Percentiles rank a stretch among this genome's conserved stretches.
Evolutionary conservation across 2,797 vertebrate species (phyloP).

Genomic region (Anniella stebbinsi): DNA sequence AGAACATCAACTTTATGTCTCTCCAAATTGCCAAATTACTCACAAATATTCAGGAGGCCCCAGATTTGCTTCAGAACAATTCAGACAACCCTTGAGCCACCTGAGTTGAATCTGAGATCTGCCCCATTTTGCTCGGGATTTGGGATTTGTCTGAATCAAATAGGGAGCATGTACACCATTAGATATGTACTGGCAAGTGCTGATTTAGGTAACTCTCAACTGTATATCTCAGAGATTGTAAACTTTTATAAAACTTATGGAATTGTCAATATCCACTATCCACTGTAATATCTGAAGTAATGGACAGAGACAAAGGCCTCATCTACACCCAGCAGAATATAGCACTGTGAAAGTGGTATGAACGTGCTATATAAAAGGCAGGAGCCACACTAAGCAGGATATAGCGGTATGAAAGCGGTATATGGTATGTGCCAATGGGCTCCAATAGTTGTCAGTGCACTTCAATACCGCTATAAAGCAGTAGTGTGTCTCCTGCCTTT

Average conservation of each 20-base stretch:
- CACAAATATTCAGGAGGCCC: neutral
- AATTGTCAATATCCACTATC: neutral
- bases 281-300: neutral
- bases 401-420: too few relatives aligned
- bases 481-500: too few relatives aligned
- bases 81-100: neutral
- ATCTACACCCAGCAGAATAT: too few relatives aligned
- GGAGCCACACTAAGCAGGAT: too few relatives aligned
- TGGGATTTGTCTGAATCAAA: neutral
- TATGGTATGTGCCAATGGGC: too few relatives aligned
- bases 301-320: neutral
- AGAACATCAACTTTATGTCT: neutral
- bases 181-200: neutral
- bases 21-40: neutral
- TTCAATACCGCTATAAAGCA: too few relatives aligned
- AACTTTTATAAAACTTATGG: neutral
- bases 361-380: too few relatives aligned
- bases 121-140: neutral
- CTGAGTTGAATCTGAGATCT: neutral
- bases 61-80: neutral
- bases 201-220: neutral
- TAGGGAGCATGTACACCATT: too few relatives aligned
- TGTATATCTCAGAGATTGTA: neutral
- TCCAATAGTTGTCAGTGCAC: too few relatives aligned
- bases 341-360: too few relatives aligned